Percentiles rank a stretch among this genome's conserved stretches.
These are phyloP conservation scores for Steatocranus sp. DNA, from an alignment of 2,797 vertebrate species.

Conservation along the genomic window DNA sequence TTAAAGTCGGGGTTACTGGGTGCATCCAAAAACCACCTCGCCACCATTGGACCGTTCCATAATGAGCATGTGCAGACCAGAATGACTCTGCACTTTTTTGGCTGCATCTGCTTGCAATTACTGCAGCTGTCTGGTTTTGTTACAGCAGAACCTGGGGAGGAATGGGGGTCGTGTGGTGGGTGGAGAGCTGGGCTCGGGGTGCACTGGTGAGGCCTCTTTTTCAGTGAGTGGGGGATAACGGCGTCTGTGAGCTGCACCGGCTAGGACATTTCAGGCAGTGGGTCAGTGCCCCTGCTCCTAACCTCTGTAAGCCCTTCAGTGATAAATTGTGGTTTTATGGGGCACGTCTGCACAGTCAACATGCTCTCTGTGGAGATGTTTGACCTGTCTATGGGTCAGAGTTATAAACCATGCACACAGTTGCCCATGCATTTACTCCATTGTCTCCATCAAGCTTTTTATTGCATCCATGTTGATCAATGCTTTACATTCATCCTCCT, in stretches of 20 bases:
- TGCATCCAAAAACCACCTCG: background rate
- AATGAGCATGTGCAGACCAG: constrained; percentile 13
- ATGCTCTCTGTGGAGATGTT: background rate
- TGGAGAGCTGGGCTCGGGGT: background rate
- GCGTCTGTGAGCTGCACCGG: background rate
- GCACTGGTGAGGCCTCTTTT: background rate
- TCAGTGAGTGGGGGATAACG: background rate
- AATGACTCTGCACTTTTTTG: constrained; percentile 70
- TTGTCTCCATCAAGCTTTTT: background rate
- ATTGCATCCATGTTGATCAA: background rate
- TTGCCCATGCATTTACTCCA: background rate
- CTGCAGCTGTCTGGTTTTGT: constrained; percentile 4
- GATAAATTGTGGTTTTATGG: background rate
- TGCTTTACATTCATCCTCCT: background rate
- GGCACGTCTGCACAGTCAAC: background rate
- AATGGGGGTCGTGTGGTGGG: background rate
- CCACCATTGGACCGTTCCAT: background rate
- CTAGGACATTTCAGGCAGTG: background rate
- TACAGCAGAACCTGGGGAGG: background rate
- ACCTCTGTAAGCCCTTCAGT: background rate
- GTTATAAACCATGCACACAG: background rate
- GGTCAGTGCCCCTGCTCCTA: background rate
- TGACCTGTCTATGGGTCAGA: background rate
- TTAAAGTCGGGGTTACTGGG: background rate
- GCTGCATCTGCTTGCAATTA: constrained; percentile 70